phyloP scores from a whole-genome alignment of 2,888 invertebrate species.

The Blomia tropicalis region DNA sequence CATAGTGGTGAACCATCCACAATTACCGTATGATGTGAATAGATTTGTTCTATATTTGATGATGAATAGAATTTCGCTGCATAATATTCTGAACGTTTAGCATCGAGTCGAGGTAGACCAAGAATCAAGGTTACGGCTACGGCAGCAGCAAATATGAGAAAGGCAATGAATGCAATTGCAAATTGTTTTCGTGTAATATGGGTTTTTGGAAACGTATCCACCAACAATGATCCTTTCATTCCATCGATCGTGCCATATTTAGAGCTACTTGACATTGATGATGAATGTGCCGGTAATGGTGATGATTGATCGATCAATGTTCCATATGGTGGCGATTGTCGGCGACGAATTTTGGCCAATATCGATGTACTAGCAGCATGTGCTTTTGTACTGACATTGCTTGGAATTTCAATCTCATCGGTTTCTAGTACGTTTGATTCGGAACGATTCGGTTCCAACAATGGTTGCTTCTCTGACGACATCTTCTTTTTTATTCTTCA shows the following conservation, averaged over 20 bases:
- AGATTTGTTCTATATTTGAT: not conserved
- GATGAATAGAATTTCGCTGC: constrained; percentile 1
- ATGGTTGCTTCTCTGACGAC: not conserved
- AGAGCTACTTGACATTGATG: not conserved
- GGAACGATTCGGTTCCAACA: not conserved
- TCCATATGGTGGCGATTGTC: not conserved
- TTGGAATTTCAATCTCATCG: too few species aligned
- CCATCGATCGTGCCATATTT: constrained; percentile 9
- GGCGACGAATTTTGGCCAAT: constrained; percentile 8
- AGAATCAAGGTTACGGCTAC: constrained; percentile 1
- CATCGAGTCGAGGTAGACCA: constrained; percentile 13
- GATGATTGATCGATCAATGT: too few species aligned
- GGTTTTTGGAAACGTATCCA: constrained; percentile 1
- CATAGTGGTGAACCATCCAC: not conserved
- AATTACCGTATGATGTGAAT: not conserved
- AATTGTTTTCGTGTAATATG: constrained; percentile 14
- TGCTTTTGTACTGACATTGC: too few species aligned
- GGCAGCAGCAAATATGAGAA: not conserved
- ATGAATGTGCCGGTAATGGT: too few species aligned
- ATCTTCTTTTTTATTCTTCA: too few species aligned
- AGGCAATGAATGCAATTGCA: not conserved
- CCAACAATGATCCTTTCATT: constrained; percentile 1
- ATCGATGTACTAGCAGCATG: not conserved
- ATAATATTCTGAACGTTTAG: constrained; percentile 4
- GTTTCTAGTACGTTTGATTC: too few species aligned